These are phyloP conservation scores for Fulmarus glacialis DNA, from an alignment of 2,113 vertebrate species.

Conservation along the genomic window DNA sequence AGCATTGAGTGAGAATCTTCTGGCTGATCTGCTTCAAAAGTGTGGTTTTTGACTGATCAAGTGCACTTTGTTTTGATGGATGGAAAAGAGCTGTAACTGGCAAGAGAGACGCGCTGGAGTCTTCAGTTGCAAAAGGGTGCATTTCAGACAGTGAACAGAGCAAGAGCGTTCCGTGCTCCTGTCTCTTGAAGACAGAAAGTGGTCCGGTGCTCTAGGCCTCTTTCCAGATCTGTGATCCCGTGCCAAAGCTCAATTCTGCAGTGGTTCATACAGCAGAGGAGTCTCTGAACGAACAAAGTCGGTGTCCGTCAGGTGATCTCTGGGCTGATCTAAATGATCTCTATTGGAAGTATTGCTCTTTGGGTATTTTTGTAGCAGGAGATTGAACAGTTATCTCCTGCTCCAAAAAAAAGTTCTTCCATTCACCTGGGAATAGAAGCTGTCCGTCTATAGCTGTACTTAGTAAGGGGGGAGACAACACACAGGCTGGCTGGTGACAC, in stretches of 20 bases:
- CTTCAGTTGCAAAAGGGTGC: background rate
- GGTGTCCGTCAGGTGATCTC: background rate
- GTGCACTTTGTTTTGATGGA: background rate
- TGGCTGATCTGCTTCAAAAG: background rate
- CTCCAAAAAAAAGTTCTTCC: background rate
- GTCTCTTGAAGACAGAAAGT: background rate
- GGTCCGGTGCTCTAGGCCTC: background rate
- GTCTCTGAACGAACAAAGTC: background rate
- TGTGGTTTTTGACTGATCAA: background rate
- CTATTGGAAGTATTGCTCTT: background rate
- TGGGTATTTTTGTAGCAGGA: background rate
- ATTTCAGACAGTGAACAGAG: background rate
- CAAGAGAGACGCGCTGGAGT: background rate
- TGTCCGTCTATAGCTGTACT: background rate
- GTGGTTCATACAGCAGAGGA: background rate
- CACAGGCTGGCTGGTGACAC: background rate
- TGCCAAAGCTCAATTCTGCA: background rate
- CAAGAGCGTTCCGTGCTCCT: fast-evolving
- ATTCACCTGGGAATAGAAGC: background rate
- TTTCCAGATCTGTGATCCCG: background rate
- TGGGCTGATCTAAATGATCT: background rate
- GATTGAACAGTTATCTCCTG: background rate
- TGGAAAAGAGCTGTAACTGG: background rate
- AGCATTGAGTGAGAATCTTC: background rate
- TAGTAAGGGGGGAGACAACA: background rate